These are phyloP conservation scores for Anastatus disparis DNA, from an alignment of 1,140 invertebrate genomes.

Conservation along the genomic window DNA sequence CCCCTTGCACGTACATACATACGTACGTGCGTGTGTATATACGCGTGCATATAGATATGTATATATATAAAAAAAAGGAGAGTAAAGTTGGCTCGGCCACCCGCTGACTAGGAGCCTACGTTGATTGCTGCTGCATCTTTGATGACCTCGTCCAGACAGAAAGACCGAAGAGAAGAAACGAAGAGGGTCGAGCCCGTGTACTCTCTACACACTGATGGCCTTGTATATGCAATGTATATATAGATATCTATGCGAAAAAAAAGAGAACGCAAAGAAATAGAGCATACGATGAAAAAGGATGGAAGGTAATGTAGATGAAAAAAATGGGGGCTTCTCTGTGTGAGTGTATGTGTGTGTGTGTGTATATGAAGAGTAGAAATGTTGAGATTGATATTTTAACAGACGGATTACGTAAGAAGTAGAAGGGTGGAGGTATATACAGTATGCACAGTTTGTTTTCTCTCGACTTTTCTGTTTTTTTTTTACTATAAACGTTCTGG, in stretches of 20 bases:
- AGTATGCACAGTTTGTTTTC: too few relatives aligned
- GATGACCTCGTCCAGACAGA: slow-evolving; percentile 65
- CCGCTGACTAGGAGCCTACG: slow-evolving; percentile 45
- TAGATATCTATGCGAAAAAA: too few relatives aligned
- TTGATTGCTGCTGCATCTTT: slow-evolving; percentile 68
- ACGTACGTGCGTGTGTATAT: neutral
- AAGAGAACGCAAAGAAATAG: slow-evolving; percentile 39
- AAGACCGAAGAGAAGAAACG: too few relatives aligned
- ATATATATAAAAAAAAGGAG: slow-evolving; percentile 38
- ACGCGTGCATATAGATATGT: neutral
- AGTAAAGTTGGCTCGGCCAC: slow-evolving; percentile 42
- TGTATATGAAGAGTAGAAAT: slow-evolving; percentile 58
- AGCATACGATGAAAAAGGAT: too few relatives aligned
- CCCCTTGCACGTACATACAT: slow-evolving; percentile 21
- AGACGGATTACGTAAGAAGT: slow-evolving; percentile 62
- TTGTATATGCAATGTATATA: too few relatives aligned
- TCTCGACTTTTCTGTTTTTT: neutral
- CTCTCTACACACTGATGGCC: neutral
- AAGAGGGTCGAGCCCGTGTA: slow-evolving; percentile 15
- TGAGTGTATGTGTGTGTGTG: too few relatives aligned
- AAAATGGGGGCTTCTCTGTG: too few relatives aligned
- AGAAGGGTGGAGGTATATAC: neutral
- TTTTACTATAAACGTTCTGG: neutral
- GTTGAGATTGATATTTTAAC: slow-evolving; percentile 67
- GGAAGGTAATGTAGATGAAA: too few relatives aligned